These are phyloP conservation scores for Petroica traversi DNA, from an alignment of 2,113 vertebrate species.

Conservation along the genomic window DNA sequence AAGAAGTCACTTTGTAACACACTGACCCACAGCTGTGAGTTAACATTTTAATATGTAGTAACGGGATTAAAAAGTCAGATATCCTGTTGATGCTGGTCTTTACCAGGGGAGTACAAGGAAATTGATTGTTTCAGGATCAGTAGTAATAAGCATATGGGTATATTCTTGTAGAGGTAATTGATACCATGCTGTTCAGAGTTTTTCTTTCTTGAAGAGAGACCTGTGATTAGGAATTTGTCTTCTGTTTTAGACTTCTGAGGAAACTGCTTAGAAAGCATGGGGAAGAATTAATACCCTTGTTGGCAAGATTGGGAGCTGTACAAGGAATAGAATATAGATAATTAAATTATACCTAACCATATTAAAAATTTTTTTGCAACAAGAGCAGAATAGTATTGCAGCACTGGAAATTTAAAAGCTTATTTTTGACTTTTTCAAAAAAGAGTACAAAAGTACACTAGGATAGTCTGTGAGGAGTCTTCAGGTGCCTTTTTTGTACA, in stretches of 20 bases:
- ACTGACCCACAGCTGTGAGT: constrained; percentile 6
- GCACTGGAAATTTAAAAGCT: background rate
- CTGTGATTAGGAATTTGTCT: constrained; percentile 41
- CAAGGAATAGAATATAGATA: background rate
- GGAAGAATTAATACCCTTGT: background rate
- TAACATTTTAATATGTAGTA: constrained; percentile 41
- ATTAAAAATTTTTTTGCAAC: background rate
- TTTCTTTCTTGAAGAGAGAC: constrained; percentile 33
- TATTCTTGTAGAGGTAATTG: constrained; percentile 55
- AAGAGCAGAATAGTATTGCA: background rate
- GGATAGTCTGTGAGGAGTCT: background rate
- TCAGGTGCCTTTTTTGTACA: background rate
- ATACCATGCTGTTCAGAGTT: constrained; percentile 7
- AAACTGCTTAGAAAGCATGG: background rate
- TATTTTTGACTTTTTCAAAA: background rate
- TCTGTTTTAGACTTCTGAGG: background rate
- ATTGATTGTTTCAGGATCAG: constrained; percentile 48
- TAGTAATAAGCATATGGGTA: constrained; percentile 29
- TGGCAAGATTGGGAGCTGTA: background rate
- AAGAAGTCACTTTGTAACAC: background rate
- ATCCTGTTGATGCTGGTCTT: constrained; percentile 45
- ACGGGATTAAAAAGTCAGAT: constrained; percentile 46
- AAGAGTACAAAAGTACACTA: background rate
- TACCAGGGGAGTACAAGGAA: constrained; percentile 40
- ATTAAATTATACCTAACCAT: background rate